Evolutionary conservation across 1,140 invertebrate genomes (phyloP).

Genomic region (Drosophila equinoxialis): DNA sequence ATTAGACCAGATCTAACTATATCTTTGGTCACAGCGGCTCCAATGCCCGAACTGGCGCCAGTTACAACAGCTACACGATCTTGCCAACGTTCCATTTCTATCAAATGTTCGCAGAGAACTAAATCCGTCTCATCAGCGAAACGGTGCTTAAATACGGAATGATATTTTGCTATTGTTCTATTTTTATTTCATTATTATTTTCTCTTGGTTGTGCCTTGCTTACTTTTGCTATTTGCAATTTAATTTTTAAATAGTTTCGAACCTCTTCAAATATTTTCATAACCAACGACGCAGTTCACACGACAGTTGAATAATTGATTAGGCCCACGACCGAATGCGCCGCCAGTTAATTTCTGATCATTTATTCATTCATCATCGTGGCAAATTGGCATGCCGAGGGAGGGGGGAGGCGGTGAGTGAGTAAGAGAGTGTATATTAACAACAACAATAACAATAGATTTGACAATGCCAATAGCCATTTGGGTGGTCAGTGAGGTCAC

Average conservation of each 20-base stretch:
- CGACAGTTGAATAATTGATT: slow-evolving; percentile 50
- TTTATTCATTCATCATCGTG: slow-evolving; percentile 6
- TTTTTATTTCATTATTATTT: background rate
- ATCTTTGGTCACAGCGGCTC: slow-evolving; percentile 84
- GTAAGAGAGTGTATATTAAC: too few relatives aligned
- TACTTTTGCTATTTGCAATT: slow-evolving; percentile 12
- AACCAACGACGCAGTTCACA: slow-evolving; percentile 42
- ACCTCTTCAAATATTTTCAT: slow-evolving; percentile 7
- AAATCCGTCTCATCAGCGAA: background rate
- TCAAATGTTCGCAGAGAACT: background rate
- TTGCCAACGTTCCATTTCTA: slow-evolving; percentile 85
- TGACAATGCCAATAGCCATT: too few relatives aligned
- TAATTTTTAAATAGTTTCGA: slow-evolving; percentile 35
- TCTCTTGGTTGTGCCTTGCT: background rate
- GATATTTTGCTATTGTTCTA: background rate
- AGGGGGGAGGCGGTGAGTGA: too few relatives aligned
- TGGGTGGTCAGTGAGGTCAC: too few relatives aligned
- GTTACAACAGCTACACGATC: slow-evolving; percentile 86
- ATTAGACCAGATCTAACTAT: slow-evolving; percentile 86
- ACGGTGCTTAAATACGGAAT: background rate
- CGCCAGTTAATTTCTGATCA: slow-evolving; percentile 5
- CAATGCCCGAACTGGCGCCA: slow-evolving; percentile 89
- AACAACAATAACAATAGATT: too few relatives aligned
- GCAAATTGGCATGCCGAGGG: slow-evolving; percentile 1
- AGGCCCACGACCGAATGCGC: background rate